phyloP scores from a whole-genome alignment of 2,888 invertebrate species.

The Ctenicera cuprea region DNA sequence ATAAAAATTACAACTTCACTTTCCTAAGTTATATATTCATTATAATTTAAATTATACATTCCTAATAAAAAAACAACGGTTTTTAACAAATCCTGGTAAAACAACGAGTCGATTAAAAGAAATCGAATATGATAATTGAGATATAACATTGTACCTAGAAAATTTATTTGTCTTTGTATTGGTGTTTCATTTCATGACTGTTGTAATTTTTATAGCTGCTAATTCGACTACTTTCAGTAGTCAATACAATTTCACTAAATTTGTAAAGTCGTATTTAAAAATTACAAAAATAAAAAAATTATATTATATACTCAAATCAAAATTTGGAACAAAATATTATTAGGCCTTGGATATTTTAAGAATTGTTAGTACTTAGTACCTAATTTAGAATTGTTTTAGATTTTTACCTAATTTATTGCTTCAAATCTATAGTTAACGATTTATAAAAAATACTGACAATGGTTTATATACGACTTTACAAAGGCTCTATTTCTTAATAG shows the following conservation, averaged over 20 bases:
- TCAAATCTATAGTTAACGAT: conserved; percentile 12
- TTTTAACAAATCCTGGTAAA: background rate
- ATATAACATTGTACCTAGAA: background rate
- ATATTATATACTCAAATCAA: conserved; percentile 3
- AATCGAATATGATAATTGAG: too few species aligned
- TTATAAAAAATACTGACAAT: conserved; percentile 32
- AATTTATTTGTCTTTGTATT: conserved; percentile 19
- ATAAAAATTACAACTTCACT: conserved; percentile 44
- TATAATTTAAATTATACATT: background rate
- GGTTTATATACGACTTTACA: conserved; percentile 47
- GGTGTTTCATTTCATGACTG: conserved; percentile 43
- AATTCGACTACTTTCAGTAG: conserved; percentile 30
- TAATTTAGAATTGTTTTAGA: conserved; percentile 48
- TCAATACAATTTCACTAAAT: conserved; percentile 46
- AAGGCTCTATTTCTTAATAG: conserved; percentile 45
- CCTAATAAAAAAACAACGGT: background rate
- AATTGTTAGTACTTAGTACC: conserved; percentile 46
- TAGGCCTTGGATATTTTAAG: conserved; percentile 46
- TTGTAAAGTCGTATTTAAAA: conserved; percentile 48
- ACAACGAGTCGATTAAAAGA: too few species aligned
- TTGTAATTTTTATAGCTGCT: conserved; percentile 43
- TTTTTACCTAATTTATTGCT: conserved; percentile 45
- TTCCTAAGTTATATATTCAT: background rate
- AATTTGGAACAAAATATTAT: conserved; percentile 25
- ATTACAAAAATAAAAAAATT: background rate